Percentiles rank a stretch among this genome's conserved stretches.
Evolutionary conservation across 2,888 invertebrate genomes (phyloP).

Genomic region (Leptogaster cylindrica): DNA sequence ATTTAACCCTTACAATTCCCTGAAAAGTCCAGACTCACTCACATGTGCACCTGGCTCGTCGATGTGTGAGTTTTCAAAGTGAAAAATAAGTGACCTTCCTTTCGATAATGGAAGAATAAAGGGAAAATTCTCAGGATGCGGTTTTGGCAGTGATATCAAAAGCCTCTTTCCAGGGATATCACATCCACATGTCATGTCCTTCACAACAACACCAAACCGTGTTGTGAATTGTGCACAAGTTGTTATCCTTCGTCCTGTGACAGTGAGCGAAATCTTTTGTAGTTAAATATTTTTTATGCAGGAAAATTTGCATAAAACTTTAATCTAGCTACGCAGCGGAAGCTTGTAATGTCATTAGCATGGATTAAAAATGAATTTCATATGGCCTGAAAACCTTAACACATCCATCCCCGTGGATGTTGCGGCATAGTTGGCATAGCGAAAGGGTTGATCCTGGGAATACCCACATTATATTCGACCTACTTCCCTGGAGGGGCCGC

Average conservation of each 20-base stretch:
- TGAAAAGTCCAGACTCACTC: neutral
- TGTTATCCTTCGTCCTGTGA: constrained; percentile 19
- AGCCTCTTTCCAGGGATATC: neutral
- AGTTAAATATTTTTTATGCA: constrained; percentile 16
- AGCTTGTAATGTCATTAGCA: constrained; percentile 25
- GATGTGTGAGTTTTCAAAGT: neutral
- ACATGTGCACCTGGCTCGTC: neutral
- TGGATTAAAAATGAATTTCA: constrained; percentile 33
- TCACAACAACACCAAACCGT: constrained; percentile 3
- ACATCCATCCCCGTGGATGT: constrained; percentile 14
- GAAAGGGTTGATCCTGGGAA: neutral
- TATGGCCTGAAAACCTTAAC: constrained; percentile 18
- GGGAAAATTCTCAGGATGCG: neutral
- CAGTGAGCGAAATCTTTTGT: constrained; percentile 20
- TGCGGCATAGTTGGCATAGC: constrained; percentile 14
- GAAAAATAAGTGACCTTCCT: neutral
- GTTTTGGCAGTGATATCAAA: neutral
- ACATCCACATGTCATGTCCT: neutral
- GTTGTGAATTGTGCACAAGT: constrained; percentile 18
- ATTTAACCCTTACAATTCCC: constrained; percentile 7
- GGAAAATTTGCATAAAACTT: constrained; percentile 21
- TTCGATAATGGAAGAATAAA: constrained; percentile 23
- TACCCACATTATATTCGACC: constrained; percentile 14
- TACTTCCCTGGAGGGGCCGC: constrained; percentile 6
- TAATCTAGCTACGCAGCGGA: constrained; percentile 26